Evolutionary conservation across 2,113 vertebrate species (phyloP), one percentile per base, ranked within the genome.

Genomic region (Zosterops lateralis): DNA sequence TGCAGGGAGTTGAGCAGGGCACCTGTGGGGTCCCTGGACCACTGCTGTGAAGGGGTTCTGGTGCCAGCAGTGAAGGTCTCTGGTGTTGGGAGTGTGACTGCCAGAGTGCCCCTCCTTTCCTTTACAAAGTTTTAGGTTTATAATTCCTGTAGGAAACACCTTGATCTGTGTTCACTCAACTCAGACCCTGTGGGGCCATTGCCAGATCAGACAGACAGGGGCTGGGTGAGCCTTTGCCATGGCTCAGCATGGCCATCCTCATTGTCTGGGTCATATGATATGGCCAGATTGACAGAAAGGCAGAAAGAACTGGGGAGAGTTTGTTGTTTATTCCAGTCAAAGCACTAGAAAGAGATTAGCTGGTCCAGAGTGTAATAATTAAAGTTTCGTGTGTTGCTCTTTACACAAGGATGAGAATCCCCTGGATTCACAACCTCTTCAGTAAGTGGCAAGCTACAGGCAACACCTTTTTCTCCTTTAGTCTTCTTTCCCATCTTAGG

Each of bases 1-100:
- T 65, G 32, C 10, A 50, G 45, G 32, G 31, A 17, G 6, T 3
- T 14, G 5, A 34, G n/a, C 0, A 0, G 15, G 31, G 44, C 10
- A 32, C 29, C 3, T 2, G 1, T 17, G 13, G 32, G 18, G 15
- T 70, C 48, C 3, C 29, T 61, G 64, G 22, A 32, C 11, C 38
- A 17, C 16, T 29, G 9, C 42, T 65, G 21, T 14, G 40, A 18
- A 70, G 16, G 16, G 19, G 12, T 16, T 40, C 26, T 31, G 9
- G 28, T 29, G 28, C 18, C 48, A 32, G 38, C 38, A 47, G 17
- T 26, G 68, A 28, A 28, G 44, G 24, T 40, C 42, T 29, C 42
- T 74, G 34, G 32, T 0, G 0, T 1, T 79, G 66, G 42, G 9
- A 57, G 5, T 22, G 50, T 47, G 29, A 10, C 26, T 57, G 21